A percentile compares a stretch with the other conserved stretches of the same genome.
phyloP scores from a whole-genome alignment of 2,113 vertebrate genomes.

The Dipodomys ordii region DNA sequence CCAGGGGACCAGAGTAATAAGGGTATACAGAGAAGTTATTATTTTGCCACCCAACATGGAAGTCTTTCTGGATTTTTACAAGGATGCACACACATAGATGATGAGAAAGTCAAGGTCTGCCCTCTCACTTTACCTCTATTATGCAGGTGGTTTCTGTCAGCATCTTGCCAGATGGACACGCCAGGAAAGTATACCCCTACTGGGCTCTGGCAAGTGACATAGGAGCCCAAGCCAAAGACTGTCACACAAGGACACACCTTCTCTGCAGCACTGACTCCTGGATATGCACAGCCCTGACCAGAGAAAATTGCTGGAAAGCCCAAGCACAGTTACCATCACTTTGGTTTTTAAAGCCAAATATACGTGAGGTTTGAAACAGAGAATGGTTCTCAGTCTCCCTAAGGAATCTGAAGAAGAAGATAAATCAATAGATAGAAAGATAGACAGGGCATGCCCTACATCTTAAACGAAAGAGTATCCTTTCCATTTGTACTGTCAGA shows the following conservation, averaged over 20 bases:
- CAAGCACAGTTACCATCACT: background rate
- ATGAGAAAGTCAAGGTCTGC: background rate
- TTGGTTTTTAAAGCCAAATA: slow-evolving; percentile 32
- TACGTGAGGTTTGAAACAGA: background rate
- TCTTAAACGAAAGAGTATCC: background rate
- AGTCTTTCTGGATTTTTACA: background rate
- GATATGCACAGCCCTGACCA: background rate
- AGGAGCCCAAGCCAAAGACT: background rate
- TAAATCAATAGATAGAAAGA: background rate
- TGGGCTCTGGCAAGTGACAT: background rate
- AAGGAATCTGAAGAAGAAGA: background rate
- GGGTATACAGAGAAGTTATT: background rate
- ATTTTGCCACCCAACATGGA: background rate
- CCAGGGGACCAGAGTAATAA: background rate
- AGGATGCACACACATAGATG: too few species aligned
- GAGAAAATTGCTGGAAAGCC: background rate
- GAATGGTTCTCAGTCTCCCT: background rate
- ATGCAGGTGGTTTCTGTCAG: slow-evolving; percentile 26
- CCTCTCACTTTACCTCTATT: background rate
- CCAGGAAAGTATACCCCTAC: background rate
- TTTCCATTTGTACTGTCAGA: slow-evolving; percentile 3
- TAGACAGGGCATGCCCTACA: background rate
- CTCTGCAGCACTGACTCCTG: background rate
- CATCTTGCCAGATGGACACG: slow-evolving; percentile 29
- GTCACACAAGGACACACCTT: background rate